Evolutionary conservation across 2,888 invertebrate genomes (phyloP), one percentile per base, ranked within the genome.

Genomic region (Nineta flava): DNA sequence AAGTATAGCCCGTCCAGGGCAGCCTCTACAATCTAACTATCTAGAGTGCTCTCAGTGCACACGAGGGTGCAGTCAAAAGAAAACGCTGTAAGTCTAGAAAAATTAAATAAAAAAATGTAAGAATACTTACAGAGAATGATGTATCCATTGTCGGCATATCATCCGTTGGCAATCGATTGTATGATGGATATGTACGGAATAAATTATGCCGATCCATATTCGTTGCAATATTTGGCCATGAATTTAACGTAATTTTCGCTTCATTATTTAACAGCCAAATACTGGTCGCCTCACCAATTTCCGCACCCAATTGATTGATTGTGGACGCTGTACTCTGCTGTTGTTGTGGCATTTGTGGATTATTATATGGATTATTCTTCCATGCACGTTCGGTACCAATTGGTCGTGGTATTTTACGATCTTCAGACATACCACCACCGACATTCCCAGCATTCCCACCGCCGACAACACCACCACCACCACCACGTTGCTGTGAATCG

Each of bases 311-410:
- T 44, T 17, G 44, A 44, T 26, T 44, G 9, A 44, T 10, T 5
- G 19, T 44, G 21, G 52, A 48, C 1, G 26, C 26, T 26, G 26
- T 26, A 7, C 26, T 26, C 7, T 26, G 26, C 26, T 26, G 26
- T 26, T 26, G 26, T 26, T 55, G 46, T 51, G 53, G 46, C 47
- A 55, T 50, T 53, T 55, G 50, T 46, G 52, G 52, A 51, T 48
- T 49, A 53, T 53, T 55, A 53, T 55, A 46, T 53, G 59, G 61
- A 46, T 58, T 62, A 10, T 59, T 75, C 63, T 83, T 83, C 75
- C 83, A 79, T 35, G 81, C 79, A 58, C 88, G 75, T 68, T 87
- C 88, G 1, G 86, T 87, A 55, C 88, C 88, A 63, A 88, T 88
- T 47, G 88, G 87, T 4, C 83, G 72, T 44, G 82, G 79, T 45